These are phyloP conservation scores for Siphlonurus alternatus DNA, from an alignment of 2,888 invertebrate genomes.

Conservation along the genomic window DNA sequence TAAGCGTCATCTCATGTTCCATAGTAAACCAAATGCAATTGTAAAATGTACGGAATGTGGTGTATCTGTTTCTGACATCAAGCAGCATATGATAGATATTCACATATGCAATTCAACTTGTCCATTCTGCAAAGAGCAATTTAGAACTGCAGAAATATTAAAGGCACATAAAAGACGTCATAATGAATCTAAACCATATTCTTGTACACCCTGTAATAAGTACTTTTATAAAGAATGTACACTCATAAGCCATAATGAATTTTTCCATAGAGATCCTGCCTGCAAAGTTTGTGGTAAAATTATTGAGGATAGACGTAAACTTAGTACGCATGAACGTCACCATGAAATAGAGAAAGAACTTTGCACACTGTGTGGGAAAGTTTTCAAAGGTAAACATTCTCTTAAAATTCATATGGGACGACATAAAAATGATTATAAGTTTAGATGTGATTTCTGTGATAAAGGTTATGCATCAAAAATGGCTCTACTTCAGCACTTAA, in stretches of 20 bases:
- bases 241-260: not conserved
- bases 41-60: not conserved
- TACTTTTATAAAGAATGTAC: not conserved
- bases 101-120: not conserved
- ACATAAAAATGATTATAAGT: slow-evolving; percentile 16
- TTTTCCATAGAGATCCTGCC: not conserved
- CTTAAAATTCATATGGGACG: slow-evolving; percentile 14
- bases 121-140: not conserved
- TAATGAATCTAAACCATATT: not conserved
- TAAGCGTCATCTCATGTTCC: not conserved
- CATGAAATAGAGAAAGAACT: slow-evolving; percentile 13
- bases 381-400: slow-evolving; percentile 14
- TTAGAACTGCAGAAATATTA: not conserved
- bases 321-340: not conserved
- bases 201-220: not conserved
- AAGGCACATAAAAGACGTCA: not conserved
- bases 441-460: slow-evolving; percentile 15
- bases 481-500: slow-evolving; percentile 13
- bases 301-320: not conserved
- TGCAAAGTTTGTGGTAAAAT: not conserved
- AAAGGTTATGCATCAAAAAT: slow-evolving; percentile 10
- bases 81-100: not conserved
- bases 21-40: not conserved
- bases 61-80: not conserved
- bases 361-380: slow-evolving; percentile 13